Conservation (phyloP, 2,888 invertebrate genomes). For the Himalopsyche anomala region DNA sequence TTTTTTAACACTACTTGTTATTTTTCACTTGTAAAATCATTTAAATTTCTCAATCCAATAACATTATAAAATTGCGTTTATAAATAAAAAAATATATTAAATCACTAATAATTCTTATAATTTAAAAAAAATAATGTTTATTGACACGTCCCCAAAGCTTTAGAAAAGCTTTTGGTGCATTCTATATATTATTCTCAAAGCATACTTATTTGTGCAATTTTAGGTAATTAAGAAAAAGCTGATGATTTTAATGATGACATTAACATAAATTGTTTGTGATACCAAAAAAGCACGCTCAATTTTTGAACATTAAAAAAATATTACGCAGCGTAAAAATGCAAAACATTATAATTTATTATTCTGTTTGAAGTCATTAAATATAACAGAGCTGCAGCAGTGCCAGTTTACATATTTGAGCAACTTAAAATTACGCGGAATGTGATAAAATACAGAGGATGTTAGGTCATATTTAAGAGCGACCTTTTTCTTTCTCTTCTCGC, state of each 20-base stretch:
- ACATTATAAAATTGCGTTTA: too few relatives aligned
- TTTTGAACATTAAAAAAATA: background rate
- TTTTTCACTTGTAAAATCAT: too few relatives aligned
- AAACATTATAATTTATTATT: conserved; percentile 4
- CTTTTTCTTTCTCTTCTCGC: background rate
- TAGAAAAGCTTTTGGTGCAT: too few relatives aligned
- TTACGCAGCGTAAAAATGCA: conserved; percentile 9
- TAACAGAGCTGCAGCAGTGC: background rate
- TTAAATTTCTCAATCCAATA: too few relatives aligned
- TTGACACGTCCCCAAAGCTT: too few relatives aligned
- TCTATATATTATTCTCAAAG: too few relatives aligned
- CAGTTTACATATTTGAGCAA: conserved; percentile 14
- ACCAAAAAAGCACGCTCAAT: background rate
- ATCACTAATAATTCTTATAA: too few relatives aligned
- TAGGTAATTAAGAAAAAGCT: background rate
- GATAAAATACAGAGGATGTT: background rate
- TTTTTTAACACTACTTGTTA: too few relatives aligned
- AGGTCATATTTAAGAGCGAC: conserved; percentile 31
- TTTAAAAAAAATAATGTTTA: too few relatives aligned
- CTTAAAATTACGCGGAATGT: background rate
- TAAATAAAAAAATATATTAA: too few relatives aligned
- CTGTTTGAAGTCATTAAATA: conserved; percentile 1
- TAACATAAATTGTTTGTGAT: background rate
- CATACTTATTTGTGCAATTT: too few relatives aligned
- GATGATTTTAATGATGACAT: background rate